phyloP scores from a whole-genome alignment of 2,113 vertebrate genomes.

The Parus major region DNA sequence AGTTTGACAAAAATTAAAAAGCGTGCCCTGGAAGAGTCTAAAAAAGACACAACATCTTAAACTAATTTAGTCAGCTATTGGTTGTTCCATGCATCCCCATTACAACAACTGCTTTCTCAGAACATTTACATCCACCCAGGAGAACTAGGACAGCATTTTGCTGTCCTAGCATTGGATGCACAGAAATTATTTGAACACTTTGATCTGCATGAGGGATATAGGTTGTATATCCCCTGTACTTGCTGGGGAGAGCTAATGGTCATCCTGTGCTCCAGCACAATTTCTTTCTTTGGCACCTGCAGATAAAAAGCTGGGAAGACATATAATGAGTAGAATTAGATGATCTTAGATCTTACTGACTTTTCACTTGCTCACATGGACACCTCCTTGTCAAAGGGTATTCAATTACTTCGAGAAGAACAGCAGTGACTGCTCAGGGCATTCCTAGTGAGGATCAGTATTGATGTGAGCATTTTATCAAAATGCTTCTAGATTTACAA shows the following conservation, averaged over 20 bases:
- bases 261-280: background rate
- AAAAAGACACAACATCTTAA: fast-evolving
- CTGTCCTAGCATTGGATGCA: background rate
- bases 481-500: constrained; percentile 5
- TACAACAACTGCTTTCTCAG: background rate
- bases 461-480: background rate
- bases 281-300: background rate
- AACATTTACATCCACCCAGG: background rate
- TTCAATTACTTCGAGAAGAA: background rate
- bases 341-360: background rate
- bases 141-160: background rate
- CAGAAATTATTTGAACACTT: background rate
- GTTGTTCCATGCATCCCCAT: background rate
- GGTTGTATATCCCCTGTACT: background rate
- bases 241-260: background rate
- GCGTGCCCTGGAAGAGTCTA: background rate
- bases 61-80: background rate
- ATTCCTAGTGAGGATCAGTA: background rate
- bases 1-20: background rate
- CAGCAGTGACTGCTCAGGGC: background rate
- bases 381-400: background rate
- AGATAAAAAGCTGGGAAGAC: background rate
- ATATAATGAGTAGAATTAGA: background rate
- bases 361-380: background rate
- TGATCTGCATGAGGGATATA: background rate